These are phyloP conservation scores for Chamaea fasciata DNA, from an alignment of 2,113 vertebrate genomes.

Conservation along the genomic window DNA sequence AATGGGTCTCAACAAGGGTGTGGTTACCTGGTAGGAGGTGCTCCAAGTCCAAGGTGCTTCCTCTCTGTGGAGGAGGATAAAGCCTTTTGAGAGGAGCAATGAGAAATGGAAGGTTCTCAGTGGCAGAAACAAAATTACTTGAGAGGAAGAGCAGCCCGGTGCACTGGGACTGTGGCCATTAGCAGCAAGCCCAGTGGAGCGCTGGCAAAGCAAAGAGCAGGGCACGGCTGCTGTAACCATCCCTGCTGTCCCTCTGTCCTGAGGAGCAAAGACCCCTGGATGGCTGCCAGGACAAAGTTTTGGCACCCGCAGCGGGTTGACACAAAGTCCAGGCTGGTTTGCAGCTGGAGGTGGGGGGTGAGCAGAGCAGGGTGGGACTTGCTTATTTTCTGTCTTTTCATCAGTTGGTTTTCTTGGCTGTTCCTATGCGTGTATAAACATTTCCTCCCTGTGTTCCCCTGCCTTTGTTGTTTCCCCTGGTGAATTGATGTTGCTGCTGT, in stretches of 20 bases:
- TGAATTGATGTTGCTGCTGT: background rate
- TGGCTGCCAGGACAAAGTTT: background rate
- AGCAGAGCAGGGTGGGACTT: background rate
- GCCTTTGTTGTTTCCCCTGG: conserved; percentile 28
- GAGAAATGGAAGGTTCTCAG: background rate
- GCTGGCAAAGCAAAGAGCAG: background rate
- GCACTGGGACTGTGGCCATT: background rate
- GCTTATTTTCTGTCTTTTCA: conserved; percentile 3
- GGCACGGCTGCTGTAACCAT: background rate
- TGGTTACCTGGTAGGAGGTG: rapidly evolving
- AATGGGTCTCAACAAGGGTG: background rate
- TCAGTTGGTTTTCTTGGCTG: conserved; percentile 24
- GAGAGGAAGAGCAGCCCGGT: background rate
- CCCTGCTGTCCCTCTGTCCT: background rate
- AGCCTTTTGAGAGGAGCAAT: background rate
- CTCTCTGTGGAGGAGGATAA: too few relatives aligned
- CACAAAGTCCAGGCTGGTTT: background rate
- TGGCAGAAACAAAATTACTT: background rate
- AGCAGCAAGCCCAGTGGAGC: background rate
- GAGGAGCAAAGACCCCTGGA: background rate
- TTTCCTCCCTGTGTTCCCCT: conserved; percentile 1
- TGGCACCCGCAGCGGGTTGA: background rate
- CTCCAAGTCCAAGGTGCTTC: background rate
- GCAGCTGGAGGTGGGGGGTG: background rate
- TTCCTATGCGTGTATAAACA: background rate